Evolutionary conservation across 2,113 vertebrate genomes (phyloP).

Genomic region (Misgurnus anguillicaudatus): DNA sequence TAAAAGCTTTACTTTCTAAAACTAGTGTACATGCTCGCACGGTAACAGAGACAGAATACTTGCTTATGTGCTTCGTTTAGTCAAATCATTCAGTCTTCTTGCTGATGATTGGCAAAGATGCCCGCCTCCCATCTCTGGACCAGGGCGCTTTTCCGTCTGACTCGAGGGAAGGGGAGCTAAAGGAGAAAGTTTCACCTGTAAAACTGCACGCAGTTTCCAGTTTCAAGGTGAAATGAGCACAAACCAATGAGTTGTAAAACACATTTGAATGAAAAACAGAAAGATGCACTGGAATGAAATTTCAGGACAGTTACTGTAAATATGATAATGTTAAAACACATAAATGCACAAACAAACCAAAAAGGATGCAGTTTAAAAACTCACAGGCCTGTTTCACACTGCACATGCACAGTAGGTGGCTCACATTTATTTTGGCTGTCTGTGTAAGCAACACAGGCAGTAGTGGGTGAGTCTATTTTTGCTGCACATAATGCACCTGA

Average conservation of each 20-base stretch:
- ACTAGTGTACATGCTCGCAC: constrained; percentile 4
- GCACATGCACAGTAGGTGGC: no score
- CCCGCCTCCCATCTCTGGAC: constrained; percentile 76
- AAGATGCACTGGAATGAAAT: constrained; percentile 31
- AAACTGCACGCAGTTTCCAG: constrained; percentile 50
- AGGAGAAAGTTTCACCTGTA: constrained; percentile 54
- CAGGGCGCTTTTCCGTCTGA: constrained; percentile 75
- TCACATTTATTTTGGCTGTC: no score
- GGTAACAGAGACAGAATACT: not conserved
- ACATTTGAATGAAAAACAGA: constrained; percentile 15
- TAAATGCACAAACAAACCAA: not conserved
- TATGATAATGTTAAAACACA: not conserved
- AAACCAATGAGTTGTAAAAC: constrained; percentile 18
- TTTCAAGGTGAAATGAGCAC: constrained; percentile 49
- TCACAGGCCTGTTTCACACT: not conserved
- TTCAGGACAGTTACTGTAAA: not conserved
- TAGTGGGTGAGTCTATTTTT: no score
- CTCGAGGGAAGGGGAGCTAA: constrained; percentile 68
- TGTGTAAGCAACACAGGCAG: no score
- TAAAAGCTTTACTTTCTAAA: not conserved
- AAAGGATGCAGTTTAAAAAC: constrained; percentile 14
- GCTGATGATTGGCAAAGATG: constrained; percentile 71
- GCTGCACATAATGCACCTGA: no score
- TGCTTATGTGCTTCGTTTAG: constrained; percentile 13
- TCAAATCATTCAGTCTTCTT: constrained; percentile 58